Conservation (phyloP, 2,888 invertebrate genomes). For the Agrilus mali region DNA sequence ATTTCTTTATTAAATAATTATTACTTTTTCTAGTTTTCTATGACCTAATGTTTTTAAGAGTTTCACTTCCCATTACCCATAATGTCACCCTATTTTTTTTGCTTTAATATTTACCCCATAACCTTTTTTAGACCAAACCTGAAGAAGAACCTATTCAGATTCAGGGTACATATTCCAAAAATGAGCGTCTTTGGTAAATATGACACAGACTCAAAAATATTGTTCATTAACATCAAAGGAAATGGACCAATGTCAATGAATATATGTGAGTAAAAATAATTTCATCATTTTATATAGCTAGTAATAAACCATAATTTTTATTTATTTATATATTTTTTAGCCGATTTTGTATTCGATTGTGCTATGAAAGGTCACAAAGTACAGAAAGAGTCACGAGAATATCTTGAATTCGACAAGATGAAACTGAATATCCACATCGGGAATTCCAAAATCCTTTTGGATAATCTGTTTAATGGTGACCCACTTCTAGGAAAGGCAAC, state of each 20-base stretch:
- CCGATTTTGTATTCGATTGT: conserved; percentile 51
- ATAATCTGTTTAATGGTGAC: conserved; percentile 55
- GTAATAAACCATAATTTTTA: not conserved
- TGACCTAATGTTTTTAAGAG: no score
- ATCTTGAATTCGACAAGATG: conserved; percentile 51
- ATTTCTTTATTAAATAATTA: no score
- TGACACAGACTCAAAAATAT: conserved; percentile 52
- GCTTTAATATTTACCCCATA: not conserved
- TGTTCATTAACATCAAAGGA: conserved; percentile 49
- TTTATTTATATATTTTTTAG: conserved; percentile 42
- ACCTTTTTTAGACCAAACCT: conserved; percentile 43
- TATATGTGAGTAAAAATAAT: conserved; percentile 44
- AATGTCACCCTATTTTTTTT: conserved; percentile 15
- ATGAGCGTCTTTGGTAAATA: conserved; percentile 53
- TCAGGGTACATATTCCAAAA: conserved; percentile 44
- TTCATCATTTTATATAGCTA: not conserved
- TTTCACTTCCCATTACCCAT: no score
- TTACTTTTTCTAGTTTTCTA: no score
- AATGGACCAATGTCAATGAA: conserved; percentile 52
- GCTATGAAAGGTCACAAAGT: conserved; percentile 49
- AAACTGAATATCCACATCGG: conserved; percentile 47
- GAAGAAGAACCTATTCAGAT: conserved; percentile 48
- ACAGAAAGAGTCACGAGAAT: conserved; percentile 42
- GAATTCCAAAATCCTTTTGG: conserved; percentile 45
- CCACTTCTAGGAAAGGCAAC: conserved; percentile 50